Evolutionary conservation across 2,888 invertebrate species (phyloP), one percentile per base, ranked within the genome.

Genomic region (Platynereis dumerilii): DNA sequence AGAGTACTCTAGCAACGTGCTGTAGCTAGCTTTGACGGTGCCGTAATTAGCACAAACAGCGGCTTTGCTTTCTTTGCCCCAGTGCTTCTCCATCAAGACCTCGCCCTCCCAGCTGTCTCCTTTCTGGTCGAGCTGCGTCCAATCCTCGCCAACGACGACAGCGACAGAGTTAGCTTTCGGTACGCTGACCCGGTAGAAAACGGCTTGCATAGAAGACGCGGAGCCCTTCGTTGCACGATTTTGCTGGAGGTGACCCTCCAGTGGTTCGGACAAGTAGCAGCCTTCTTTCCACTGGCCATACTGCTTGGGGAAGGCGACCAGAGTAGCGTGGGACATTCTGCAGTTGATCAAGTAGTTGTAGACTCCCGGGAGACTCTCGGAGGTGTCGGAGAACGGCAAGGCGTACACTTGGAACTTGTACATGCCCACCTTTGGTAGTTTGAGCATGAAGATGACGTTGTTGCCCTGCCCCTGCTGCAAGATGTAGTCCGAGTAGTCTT

Each of bases 241-340:
- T 26, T 67, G 59, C 22, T 73, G 72, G 20, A 83, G 72, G 12
- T 69, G 59, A 15, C 75, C 73, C 20, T 76, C 75, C 2, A 77
- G 71, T 0, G 84, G 84, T 28, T 74, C 71, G 59, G 74, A 74
- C 76, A 84, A 80, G 75, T 72, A 80, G 71, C 84, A 84, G 7
- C 83, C 84, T 64, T 84, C 83, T 72, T 84, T 84, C 84, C 84
- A 84, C 70, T 84, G 83, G 24, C 82, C 82, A 57, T 83, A 84
- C 74, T 84, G 84, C 71, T 83, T 81, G 28, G 84, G 84, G 79
- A 79, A 84, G 26, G 80, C 77, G 45, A 73, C 69, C 34, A 65
- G 67, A 1, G 61, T 58, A 12, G 75, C 73, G 20, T 66, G 58
- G 63, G 76, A 72, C 7, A 74, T 75, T 66, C 72, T 71, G 64